phyloP scores from a whole-genome alignment of 2,113 vertebrate genomes.

The Furnarius figulus region DNA sequence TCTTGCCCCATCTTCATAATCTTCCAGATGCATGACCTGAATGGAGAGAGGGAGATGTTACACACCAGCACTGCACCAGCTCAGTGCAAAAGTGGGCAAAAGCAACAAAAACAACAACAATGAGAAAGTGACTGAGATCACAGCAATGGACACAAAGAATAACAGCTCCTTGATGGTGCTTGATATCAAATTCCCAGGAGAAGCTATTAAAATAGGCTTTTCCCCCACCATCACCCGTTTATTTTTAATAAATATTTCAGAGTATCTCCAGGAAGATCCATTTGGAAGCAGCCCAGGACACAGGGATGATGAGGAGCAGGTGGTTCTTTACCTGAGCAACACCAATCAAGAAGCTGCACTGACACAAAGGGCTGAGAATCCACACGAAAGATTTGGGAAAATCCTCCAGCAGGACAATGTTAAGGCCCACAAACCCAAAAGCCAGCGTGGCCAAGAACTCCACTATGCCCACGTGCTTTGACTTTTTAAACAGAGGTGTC shows the following conservation, averaged over 20 bases:
- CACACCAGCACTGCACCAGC: neutral
- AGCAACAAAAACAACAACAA: too few species aligned
- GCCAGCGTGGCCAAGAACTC: conserved; percentile 90
- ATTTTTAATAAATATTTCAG: neutral
- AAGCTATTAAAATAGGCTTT: neutral
- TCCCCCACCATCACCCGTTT: neutral
- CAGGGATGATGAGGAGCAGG: neutral
- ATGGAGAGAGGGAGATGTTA: neutral
- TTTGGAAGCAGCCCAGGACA: accelerated
- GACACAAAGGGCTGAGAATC: conserved; percentile 91
- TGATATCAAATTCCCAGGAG: neutral
- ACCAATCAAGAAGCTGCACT: conserved; percentile 92
- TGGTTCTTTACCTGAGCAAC: conserved; percentile 85
- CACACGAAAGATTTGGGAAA: conserved; percentile 91
- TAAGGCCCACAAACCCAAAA: conserved; percentile 90
- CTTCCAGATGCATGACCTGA: conserved; percentile 95
- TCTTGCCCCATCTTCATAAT: conserved; percentile 86
- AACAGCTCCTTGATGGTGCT: neutral
- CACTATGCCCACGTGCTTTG: conserved; percentile 92
- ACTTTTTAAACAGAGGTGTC: conserved; percentile 94
- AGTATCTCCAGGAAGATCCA: neutral
- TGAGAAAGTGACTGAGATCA: neutral
- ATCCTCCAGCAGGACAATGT: conserved; percentile 88
- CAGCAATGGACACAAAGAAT: neutral
- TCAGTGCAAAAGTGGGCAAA: neutral